These are phyloP conservation scores for Bambusicola thoracicus DNA, from an alignment of 2,113 vertebrate genomes.

Conservation along the genomic window DNA sequence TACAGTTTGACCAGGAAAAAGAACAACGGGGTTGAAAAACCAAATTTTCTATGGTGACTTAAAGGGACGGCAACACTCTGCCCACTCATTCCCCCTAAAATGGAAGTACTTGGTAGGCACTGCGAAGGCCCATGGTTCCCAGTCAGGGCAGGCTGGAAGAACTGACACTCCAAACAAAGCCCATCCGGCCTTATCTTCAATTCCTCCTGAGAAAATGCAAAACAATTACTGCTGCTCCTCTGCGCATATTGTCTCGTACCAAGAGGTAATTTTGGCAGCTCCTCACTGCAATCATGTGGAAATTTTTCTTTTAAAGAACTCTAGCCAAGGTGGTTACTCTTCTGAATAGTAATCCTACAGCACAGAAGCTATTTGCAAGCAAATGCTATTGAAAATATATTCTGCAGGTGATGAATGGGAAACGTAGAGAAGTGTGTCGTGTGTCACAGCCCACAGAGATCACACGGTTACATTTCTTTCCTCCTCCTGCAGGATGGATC, in stretches of 20 bases:
- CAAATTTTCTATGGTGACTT: not conserved
- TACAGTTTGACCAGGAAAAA: not conserved
- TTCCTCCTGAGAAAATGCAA: not conserved
- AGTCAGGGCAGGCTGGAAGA: accelerated
- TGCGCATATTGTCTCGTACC: not conserved
- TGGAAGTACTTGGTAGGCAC: not conserved
- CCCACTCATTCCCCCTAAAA: not conserved
- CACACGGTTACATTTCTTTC: not conserved
- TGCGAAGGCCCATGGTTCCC: not conserved
- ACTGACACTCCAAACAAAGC: not conserved
- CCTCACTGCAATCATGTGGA: not conserved
- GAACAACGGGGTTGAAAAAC: not conserved
- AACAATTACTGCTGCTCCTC: not conserved
- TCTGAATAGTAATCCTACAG: not conserved
- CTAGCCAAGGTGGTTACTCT: not conserved
- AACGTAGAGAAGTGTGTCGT: no score
- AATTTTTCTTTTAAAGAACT: not conserved
- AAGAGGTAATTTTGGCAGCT: not conserved
- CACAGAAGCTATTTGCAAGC: not conserved
- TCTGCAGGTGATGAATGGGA: not conserved
- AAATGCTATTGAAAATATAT: not conserved
- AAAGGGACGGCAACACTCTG: not conserved
- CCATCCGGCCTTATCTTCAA: not conserved
- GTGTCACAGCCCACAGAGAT: not conserved
- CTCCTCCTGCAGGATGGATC: not conserved